Evolutionary conservation across 92 coral and sea anemone genomes (phyloP).

Genomic region (Hydrozoanthus gracilis): DNA sequence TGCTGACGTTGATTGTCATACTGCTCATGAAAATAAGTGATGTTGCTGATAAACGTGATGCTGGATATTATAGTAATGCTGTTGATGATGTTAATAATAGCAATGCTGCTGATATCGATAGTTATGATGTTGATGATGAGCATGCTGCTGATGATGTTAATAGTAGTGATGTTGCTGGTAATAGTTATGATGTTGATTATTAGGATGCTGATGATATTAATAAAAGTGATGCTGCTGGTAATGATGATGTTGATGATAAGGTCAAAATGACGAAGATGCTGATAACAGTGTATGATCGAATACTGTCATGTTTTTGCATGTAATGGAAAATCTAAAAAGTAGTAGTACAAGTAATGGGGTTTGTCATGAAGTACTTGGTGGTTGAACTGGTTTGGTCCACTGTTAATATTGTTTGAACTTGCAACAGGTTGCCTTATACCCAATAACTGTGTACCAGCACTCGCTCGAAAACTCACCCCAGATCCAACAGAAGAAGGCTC

Average conservation of each 20-base stretch:
- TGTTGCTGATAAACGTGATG: not conserved
- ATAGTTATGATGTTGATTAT: not conserved
- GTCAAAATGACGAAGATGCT: not conserved
- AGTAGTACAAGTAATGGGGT: too few relatives aligned
- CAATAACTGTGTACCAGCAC: conserved; percentile 90
- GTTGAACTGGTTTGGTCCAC: not conserved
- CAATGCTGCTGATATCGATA: not conserved
- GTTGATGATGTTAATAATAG: not conserved
- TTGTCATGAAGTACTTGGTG: too few relatives aligned
- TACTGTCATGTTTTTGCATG: not conserved
- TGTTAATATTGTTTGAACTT: not conserved
- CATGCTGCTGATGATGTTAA: not conserved
- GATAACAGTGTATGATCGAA: not conserved
- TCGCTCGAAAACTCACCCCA: conserved; percentile 74
- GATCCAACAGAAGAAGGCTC: conserved; percentile 43
- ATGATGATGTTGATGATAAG: not conserved
- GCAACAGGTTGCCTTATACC: conserved; percentile 91
- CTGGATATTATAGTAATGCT: not conserved
- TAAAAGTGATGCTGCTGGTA: not conserved
- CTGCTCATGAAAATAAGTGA: too few relatives aligned
- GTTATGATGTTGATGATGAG: not conserved
- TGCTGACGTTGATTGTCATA: not conserved
- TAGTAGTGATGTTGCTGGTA: not conserved
- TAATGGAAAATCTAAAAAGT: too few relatives aligned
- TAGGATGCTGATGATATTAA: not conserved